phyloP scores from a whole-genome alignment of 2,113 vertebrate species.

The Esox niger region DNA sequence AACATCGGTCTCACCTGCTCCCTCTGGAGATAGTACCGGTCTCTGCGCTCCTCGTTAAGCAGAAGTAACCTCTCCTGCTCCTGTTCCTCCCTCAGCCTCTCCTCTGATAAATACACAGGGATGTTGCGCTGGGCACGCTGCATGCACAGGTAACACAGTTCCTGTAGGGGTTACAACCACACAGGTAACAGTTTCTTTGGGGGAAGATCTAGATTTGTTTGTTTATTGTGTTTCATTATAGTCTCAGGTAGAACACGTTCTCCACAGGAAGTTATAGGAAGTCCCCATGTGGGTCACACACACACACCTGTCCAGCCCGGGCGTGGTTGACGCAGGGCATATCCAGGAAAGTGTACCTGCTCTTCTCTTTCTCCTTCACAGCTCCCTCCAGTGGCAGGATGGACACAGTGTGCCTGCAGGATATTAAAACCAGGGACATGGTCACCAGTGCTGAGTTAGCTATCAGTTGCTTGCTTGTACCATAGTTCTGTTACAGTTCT shows the following conservation, averaged over 20 bases:
- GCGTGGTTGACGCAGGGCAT: slow-evolving; percentile 64
- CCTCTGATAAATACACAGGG: slow-evolving; percentile 56
- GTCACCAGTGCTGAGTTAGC: background rate
- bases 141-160: slow-evolving; percentile 82
- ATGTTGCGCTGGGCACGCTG: slow-evolving; percentile 73
- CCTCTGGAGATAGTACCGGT: slow-evolving; percentile 61
- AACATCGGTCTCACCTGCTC: slow-evolving; percentile 58
- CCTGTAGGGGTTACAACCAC: slow-evolving; percentile 58
- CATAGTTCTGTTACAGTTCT: too few species aligned
- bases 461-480: too few species aligned
- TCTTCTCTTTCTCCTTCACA: slow-evolving; percentile 10
- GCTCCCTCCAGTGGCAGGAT: slow-evolving; percentile 14
- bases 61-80: slow-evolving; percentile 66
- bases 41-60: slow-evolving; percentile 66
- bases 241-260: background rate
- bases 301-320: slow-evolving; percentile 76
- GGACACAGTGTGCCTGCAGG: slow-evolving; percentile 22
- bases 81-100: slow-evolving; percentile 62
- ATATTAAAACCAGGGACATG: background rate
- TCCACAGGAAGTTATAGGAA: too few species aligned
- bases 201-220: too few species aligned
- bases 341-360: background rate
- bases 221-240: too few species aligned
- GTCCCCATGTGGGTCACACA: background rate
- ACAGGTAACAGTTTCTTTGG: background rate